phyloP scores from a whole-genome alignment of 2,797 vertebrate species.

The Telmatherina bonti region DNA sequence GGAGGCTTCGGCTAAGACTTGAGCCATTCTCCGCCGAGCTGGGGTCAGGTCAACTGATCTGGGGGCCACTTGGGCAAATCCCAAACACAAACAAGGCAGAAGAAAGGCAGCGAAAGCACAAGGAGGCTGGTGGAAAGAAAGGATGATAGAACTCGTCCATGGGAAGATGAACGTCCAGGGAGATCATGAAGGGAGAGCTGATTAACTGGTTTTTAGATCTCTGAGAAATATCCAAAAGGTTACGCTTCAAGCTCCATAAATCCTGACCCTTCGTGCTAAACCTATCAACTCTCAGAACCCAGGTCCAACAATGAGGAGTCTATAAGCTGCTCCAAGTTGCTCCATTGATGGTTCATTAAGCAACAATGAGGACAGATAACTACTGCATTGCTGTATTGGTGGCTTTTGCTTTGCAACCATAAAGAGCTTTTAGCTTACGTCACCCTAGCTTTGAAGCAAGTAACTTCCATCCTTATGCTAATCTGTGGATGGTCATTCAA shows the following conservation, averaged over 20 bases:
- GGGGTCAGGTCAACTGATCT: constrained; percentile 87
- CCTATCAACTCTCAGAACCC: constrained; percentile 71
- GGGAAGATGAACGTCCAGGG: constrained; percentile 81
- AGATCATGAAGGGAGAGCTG: constrained; percentile 85
- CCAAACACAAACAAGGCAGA: constrained; percentile 81
- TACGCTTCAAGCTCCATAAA: constrained; percentile 65
- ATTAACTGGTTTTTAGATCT: constrained; percentile 80
- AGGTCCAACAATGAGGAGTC: constrained; percentile 66
- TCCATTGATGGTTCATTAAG: constrained; percentile 85
- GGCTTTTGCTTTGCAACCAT: constrained; percentile 68
- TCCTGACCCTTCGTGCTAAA: constrained; percentile 75
- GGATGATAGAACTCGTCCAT: constrained; percentile 68
- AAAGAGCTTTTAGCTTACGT: constrained; percentile 74
- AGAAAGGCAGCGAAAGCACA: constrained; percentile 69
- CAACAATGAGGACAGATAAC: constrained; percentile 80
- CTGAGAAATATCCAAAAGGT: constrained; percentile 80
- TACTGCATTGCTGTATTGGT: constrained; percentile 60
- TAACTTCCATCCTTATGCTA: constrained; percentile 49
- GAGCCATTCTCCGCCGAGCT: constrained; percentile 65
- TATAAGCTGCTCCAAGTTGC: constrained; percentile 75
- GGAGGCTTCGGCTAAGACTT: constrained; percentile 64
- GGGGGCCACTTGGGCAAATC: constrained; percentile 81
- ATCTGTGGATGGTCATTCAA: constrained; percentile 31
- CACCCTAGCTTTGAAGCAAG: constrained; percentile 67
- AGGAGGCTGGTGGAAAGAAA: constrained; percentile 58